Conservation (phyloP, 2,113 vertebrate genomes). For the Cyprinodon tularosa region DNA sequence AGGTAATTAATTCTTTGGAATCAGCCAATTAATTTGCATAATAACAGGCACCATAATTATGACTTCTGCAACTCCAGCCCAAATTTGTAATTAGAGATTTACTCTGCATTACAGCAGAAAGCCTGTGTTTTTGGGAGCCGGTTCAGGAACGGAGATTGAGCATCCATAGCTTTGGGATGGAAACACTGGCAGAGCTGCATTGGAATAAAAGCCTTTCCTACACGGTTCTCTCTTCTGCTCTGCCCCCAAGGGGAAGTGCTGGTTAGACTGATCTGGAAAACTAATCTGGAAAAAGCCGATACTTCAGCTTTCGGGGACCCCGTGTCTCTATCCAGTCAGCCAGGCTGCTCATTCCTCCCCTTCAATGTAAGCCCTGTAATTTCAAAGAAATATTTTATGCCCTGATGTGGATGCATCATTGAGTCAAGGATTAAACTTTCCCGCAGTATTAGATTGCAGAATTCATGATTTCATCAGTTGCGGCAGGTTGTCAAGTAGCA, state of each 20-base stretch:
- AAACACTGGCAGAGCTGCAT: conserved; percentile 66
- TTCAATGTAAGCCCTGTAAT: conserved; percentile 54
- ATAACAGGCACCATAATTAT: conserved; percentile 83
- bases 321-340: conserved; percentile 49
- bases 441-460: background rate
- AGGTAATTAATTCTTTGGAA: conserved; percentile 82
- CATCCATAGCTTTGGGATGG: conserved; percentile 70
- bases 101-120: conserved; percentile 76
- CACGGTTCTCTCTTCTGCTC: conserved; percentile 51
- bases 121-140: conserved; percentile 67
- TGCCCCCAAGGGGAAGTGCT: conserved; percentile 60
- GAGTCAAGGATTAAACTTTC: background rate
- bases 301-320: conserved; percentile 59
- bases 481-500: no score
- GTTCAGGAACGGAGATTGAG: conserved; percentile 65
- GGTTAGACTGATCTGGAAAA: conserved; percentile 68
- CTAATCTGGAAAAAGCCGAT: conserved; percentile 78
- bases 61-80: conserved; percentile 80
- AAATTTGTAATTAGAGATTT: conserved; percentile 83
- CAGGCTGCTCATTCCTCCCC: conserved; percentile 38
- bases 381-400: conserved; percentile 46
- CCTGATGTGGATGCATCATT: no score
- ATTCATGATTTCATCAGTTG: no score
- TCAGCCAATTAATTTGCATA: conserved; percentile 83
- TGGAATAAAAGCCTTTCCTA: conserved; percentile 65